Percentiles rank a stretch among this genome's conserved stretches.
These are phyloP conservation scores for Apis cerana DNA, from an alignment of 1,140 invertebrate species.

Conservation along the genomic window DNA sequence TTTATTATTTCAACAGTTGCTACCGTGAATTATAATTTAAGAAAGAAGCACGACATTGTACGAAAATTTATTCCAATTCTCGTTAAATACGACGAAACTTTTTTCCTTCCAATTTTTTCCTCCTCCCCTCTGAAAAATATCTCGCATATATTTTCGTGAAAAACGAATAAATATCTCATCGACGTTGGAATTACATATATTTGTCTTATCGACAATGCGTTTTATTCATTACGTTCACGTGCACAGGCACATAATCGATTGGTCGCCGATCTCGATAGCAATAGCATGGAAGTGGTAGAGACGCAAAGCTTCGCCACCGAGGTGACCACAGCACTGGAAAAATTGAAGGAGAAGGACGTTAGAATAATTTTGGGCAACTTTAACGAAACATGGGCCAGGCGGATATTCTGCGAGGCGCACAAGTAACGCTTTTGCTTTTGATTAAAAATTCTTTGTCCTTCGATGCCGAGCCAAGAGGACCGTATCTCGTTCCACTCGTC, in stretches of 20 bases:
- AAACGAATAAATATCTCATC: too few relatives aligned
- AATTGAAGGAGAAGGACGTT: slow-evolving; percentile 95
- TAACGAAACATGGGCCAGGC: slow-evolving; percentile 95
- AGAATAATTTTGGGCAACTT: slow-evolving; percentile 98
- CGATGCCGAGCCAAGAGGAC: too few relatives aligned
- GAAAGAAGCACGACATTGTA: too few relatives aligned
- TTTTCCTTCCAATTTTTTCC: too few relatives aligned
- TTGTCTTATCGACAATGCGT: neutral
- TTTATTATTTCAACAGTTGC: too few relatives aligned
- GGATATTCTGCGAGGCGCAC: slow-evolving; percentile 96
- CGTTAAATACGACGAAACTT: too few relatives aligned
- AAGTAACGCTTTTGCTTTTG: slow-evolving; percentile 79
- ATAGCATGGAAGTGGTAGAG: slow-evolving; percentile 91
- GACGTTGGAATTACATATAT: neutral
- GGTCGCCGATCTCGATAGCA: slow-evolving; percentile 92
- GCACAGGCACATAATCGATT: slow-evolving; percentile 93
- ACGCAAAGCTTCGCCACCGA: slow-evolving; percentile 97
- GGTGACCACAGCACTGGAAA: slow-evolving; percentile 89
- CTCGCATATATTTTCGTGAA: too few relatives aligned
- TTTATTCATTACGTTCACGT: neutral
- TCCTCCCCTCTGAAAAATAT: too few relatives aligned
- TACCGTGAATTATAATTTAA: too few relatives aligned
- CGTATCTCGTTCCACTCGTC: neutral
- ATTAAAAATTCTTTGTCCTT: neutral
- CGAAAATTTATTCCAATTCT: too few relatives aligned